phyloP scores from a whole-genome alignment of 2,888 invertebrate genomes.

The Lissocephala sabroskyi region DNA sequence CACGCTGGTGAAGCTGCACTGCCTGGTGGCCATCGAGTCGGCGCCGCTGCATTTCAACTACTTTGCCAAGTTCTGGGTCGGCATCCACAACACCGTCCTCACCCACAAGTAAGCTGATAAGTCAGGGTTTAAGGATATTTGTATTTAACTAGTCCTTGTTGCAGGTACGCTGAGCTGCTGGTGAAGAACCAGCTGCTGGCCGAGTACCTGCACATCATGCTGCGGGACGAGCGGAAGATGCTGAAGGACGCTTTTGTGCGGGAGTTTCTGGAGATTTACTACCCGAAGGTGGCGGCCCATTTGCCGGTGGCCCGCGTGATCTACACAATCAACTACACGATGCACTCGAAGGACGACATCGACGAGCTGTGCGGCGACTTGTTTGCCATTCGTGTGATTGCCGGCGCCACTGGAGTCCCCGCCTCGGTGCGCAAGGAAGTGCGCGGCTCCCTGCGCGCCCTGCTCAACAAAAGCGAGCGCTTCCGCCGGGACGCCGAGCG shows the following conservation, averaged over 20 bases:
- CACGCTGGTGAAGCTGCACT: conserved; percentile 87
- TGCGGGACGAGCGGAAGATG: conserved; percentile 89
- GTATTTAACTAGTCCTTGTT: conserved; percentile 19
- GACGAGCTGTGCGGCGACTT: conserved; percentile 72
- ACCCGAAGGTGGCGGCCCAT: conserved; percentile 80
- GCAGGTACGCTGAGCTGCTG: conserved; percentile 85
- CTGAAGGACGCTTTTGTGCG: conserved; percentile 88
- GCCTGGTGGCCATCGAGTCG: conserved; percentile 92
- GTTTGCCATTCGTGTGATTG: conserved; percentile 72
- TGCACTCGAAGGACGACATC: conserved; percentile 71
- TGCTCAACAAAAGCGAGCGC: conserved; percentile 67
- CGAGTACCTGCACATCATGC: conserved; percentile 92
- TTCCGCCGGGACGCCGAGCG: conserved; percentile 64
- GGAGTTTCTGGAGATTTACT: conserved; percentile 90
- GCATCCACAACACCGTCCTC: conserved; percentile 79
- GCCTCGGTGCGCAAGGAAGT: conserved; percentile 70
- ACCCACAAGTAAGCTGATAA: conserved; percentile 70
- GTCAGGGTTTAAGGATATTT: too few species aligned
- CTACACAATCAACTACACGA: conserved; percentile 71
- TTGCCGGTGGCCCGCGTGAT: conserved; percentile 71
- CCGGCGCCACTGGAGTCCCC: conserved; percentile 71
- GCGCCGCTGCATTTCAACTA: conserved; percentile 89
- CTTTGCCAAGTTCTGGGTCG: conserved; percentile 94
- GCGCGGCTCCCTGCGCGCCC: conserved; percentile 67
- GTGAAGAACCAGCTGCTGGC: conserved; percentile 87